Evolutionary conservation across 2,797 vertebrate genomes (phyloP).

Genomic region (Sebastes reedi): DNA sequence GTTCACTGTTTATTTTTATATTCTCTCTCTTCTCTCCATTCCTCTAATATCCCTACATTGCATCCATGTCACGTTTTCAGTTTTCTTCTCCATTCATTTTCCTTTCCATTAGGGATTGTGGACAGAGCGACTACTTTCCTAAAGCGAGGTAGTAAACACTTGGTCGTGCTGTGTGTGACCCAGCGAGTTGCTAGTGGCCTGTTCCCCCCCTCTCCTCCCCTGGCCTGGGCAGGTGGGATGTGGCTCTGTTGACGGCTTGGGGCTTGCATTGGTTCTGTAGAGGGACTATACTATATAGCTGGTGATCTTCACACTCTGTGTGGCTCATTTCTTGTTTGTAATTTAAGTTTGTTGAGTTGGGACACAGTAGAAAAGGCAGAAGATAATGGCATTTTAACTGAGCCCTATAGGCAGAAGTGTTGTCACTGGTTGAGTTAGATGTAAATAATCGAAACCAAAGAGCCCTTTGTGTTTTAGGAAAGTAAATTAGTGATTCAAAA

Average conservation of each 20-base stretch:
- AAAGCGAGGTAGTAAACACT: conserved; percentile 92
- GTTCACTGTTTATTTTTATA: not conserved
- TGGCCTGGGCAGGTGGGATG: conserved; percentile 60
- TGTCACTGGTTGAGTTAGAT: not conserved
- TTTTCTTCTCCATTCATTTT: conserved; percentile 81
- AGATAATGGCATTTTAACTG: too few relatives aligned
- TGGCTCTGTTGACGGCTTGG: conserved; percentile 52
- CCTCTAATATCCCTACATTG: conserved; percentile 56
- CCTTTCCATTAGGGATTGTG: conserved; percentile 90
- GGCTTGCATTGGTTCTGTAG: conserved; percentile 39
- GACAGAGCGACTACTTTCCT: conserved; percentile 91
- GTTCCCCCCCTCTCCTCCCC: conserved; percentile 15
- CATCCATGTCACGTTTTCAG: conserved; percentile 68
- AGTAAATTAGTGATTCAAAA: not conserved
- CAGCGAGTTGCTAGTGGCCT: conserved; percentile 55
- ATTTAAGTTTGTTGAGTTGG: not conserved
- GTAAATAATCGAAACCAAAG: not conserved
- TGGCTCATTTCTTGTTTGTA: not conserved
- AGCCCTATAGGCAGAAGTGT: too few relatives aligned
- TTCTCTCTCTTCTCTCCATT: conserved; percentile 48
- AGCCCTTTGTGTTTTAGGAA: not conserved
- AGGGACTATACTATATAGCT: not conserved
- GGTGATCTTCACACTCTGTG: not conserved
- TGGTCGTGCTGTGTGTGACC: conserved; percentile 80
- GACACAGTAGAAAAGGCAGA: not conserved